A percentile compares a stretch with the other conserved stretches of the same genome.
Conservation (phyloP, 1,140 invertebrate species). For the Papilio polyxenes region DNA sequence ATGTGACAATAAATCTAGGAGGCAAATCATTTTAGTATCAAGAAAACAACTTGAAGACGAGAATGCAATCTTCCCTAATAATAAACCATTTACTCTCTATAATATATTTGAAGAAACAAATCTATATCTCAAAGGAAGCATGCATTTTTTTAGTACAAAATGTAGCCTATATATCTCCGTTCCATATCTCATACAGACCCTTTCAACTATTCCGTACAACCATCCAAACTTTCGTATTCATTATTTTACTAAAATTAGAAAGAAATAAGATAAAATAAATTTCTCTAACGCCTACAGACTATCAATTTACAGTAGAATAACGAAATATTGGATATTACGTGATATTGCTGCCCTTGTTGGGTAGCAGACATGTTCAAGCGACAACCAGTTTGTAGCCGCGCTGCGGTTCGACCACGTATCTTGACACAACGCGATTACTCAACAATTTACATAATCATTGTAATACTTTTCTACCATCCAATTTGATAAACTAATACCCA, state of each 20-base stretch:
- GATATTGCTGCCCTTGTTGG: background rate
- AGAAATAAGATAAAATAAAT: background rate
- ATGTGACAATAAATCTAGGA: background rate
- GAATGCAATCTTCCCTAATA: background rate
- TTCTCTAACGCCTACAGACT: background rate
- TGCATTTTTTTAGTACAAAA: too few relatives aligned
- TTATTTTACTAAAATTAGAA: too few relatives aligned
- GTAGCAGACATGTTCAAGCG: background rate
- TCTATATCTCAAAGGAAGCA: too few relatives aligned
- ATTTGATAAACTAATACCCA: background rate
- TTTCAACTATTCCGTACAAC: background rate
- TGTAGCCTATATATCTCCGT: background rate
- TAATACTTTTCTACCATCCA: background rate
- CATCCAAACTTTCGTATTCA: background rate
- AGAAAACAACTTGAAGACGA: background rate
- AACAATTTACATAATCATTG: slow-evolving; percentile 16
- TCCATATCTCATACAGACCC: background rate
- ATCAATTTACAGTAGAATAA: slow-evolving; percentile 6
- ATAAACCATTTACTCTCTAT: background rate
- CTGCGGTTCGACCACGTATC: slow-evolving; percentile 21
- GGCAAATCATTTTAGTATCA: background rate
- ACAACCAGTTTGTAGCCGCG: slow-evolving; percentile 18
- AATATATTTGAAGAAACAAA: background rate
- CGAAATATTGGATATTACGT: background rate
- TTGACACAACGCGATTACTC: background rate